phyloP scores from a whole-genome alignment of 2,888 invertebrate genomes.

The Rotaria socialis region DNA sequence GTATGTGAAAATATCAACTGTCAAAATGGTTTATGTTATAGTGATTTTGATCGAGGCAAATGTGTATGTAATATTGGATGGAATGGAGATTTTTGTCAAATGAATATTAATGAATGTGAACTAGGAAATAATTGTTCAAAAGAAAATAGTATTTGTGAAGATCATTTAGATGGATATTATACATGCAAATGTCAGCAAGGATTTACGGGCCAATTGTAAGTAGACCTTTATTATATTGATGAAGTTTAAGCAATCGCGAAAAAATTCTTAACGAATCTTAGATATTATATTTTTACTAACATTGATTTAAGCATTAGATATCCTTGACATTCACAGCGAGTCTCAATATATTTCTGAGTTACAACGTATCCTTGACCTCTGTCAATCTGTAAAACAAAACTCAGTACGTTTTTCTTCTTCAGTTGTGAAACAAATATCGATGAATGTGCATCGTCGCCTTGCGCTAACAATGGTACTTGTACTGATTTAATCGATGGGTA shows the following conservation, averaged over 20 bases:
- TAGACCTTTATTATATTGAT: neutral
- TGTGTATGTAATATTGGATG: neutral
- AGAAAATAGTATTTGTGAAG: slow-evolving; percentile 14
- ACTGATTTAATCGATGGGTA: slow-evolving; percentile 18
- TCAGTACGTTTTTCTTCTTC: no score
- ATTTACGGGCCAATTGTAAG: slow-evolving; percentile 28
- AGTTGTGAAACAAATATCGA: slow-evolving; percentile 38
- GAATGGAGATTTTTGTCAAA: neutral
- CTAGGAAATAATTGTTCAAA: slow-evolving; percentile 12
- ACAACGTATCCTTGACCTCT: neutral
- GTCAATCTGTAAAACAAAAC: no score
- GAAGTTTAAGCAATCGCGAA: neutral
- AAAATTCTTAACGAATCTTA: no score
- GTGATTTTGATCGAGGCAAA: neutral
- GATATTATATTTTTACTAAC: no score
- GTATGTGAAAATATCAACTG: neutral
- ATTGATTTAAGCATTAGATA: no score
- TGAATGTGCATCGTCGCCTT: neutral
- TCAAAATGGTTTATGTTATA: neutral
- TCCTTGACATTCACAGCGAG: no score
- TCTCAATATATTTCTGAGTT: no score
- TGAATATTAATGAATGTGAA: slow-evolving; percentile 18
- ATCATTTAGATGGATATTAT: slow-evolving; percentile 17
- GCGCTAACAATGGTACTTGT: neutral
- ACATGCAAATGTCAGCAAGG: slow-evolving; percentile 32